Evolutionary conservation across 2,888 invertebrate genomes (phyloP), one percentile per base, ranked within the genome.

Genomic region (Drosophila kuntzei): DNA sequence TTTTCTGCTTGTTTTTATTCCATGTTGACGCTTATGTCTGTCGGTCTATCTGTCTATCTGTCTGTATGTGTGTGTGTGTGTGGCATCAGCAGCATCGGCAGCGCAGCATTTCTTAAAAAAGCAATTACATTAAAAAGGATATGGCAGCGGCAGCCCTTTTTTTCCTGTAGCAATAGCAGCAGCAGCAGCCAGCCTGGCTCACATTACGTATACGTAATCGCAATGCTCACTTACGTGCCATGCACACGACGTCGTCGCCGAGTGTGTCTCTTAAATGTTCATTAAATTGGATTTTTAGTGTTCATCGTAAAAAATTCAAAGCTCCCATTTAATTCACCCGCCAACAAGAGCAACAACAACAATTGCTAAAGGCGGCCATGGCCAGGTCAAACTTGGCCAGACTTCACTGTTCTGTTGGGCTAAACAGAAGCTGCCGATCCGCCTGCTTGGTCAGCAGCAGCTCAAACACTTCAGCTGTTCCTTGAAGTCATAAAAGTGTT

Each of bases 281-380:
- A 91, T 91, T 90, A 90, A 90, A 91, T 90, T 85, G 90, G 89
- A 90, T 90, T 90, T 91, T 91, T 90, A 90, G 86, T 90, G 90
- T 65, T 61, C 74, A 75, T 89, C 89, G 89, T 90, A 90, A 90
- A 90, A 89, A 89, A 90, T 89, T 84, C 86, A 86, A 86, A 87
- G 86, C 86, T 72, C 61, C 79, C 85, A 85, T 87, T 87, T 82
- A 81, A 85, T 86, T 83, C 83, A 82, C 71, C 75, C 75, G 79
- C 69, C 82, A 80, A 80, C 71, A 73, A 62, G 71, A 61, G 51
- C 43, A 44, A 16, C 32, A 44, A 32, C 41, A 8, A 37, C 39
- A 20, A 47, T 32, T 29, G 44, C 46, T 16, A 20, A 25, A 43
- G 39, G 43, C 59, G 51, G 53, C 66, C 53, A 55, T 39, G 50